Evolutionary conservation across 2,888 invertebrate genomes (phyloP).

Genomic region (Apamea sordens): DNA sequence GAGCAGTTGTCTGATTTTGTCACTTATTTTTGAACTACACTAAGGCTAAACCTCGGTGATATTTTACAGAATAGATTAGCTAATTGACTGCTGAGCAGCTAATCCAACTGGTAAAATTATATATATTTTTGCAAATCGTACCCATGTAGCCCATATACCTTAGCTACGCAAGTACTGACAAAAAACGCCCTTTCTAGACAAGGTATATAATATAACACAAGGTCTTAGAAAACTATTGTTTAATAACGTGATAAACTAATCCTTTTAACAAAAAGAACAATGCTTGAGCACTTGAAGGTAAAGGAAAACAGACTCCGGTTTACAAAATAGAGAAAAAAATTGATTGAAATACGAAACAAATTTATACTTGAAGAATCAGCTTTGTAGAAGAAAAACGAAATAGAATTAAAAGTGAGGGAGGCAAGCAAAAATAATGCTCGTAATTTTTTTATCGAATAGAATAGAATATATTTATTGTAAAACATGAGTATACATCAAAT

Average conservation of each 20-base stretch:
- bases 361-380: slow-evolving; percentile 47
- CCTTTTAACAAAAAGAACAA: neutral
- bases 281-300: neutral
- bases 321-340: neutral
- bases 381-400: slow-evolving; percentile 23
- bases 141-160: neutral
- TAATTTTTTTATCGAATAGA: slow-evolving; percentile 24
- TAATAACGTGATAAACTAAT: neutral
- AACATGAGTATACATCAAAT: too few relatives aligned
- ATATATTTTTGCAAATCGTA: neutral
- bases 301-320: slow-evolving; percentile 12
- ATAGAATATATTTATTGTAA: too few relatives aligned
- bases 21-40: neutral
- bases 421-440: slow-evolving; percentile 3
- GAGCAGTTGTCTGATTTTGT: neutral
- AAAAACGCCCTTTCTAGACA: neutral
- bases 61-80: neutral
- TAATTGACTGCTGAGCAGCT: too few relatives aligned
- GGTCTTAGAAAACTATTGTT: neutral
- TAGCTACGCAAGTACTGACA: neutral
- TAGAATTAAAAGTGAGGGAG: slow-evolving; percentile 33
- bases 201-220: too few relatives aligned
- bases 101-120: neutral
- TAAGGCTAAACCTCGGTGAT: neutral
- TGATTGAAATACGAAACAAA: slow-evolving; percentile 38